These are phyloP conservation scores for Esox niger DNA, from an alignment of 2,113 vertebrate species.

Conservation along the genomic window DNA sequence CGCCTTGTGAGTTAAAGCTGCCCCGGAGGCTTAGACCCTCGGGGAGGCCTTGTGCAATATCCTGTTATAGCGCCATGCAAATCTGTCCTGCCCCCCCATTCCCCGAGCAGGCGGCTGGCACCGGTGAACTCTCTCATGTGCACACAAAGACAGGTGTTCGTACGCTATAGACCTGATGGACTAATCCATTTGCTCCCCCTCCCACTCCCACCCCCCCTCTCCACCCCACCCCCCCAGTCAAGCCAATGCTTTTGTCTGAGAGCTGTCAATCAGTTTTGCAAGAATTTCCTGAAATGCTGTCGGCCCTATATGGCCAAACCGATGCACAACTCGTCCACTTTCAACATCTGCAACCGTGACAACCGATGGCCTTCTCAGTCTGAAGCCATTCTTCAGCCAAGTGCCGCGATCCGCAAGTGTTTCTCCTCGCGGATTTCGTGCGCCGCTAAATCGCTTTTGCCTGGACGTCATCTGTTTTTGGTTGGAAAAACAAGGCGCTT, in stretches of 20 bases:
- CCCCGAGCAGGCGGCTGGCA: constrained; percentile 8
- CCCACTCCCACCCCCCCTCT: background rate
- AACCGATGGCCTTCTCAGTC: no score
- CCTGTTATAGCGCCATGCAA: constrained; percentile 16
- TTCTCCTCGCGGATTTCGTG: background rate
- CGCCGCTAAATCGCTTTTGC: no score
- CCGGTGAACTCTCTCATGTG: background rate
- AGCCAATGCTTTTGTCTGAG: no score
- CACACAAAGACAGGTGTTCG: background rate
- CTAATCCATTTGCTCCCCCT: background rate
- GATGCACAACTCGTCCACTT: no score
- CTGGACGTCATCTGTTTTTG: no score
- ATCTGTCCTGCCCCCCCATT: constrained; percentile 10
- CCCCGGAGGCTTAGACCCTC: background rate
- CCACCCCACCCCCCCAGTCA: no score
- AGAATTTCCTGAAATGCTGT: no score
- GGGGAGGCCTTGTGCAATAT: constrained; percentile 20
- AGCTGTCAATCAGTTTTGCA: no score
- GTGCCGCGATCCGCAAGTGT: background rate
- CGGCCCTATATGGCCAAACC: no score
- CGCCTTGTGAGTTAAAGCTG: constrained; percentile 12
- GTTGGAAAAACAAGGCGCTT: no score
- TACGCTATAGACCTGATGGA: background rate
- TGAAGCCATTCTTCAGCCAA: no score
- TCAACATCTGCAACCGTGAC: no score